Evolutionary conservation across 30 jellyfish, hydroid and myxozoan species (phyloP).

Genomic region (Pelagia noctiluca): DNA sequence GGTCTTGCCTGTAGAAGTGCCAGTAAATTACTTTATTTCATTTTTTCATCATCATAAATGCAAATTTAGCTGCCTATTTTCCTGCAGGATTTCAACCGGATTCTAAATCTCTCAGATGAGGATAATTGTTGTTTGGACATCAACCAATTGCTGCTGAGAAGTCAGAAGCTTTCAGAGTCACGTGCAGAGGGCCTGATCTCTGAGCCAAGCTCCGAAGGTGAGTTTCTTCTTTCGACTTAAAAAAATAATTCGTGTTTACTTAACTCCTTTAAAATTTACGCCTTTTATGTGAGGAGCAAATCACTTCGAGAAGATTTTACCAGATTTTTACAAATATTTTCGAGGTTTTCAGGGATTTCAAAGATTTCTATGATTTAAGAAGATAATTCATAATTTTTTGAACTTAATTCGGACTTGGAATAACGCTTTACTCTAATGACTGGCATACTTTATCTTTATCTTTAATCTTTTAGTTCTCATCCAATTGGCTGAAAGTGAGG

Average conservation of each 20-base stretch:
- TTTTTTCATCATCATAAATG: no score
- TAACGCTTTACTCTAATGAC: not conserved
- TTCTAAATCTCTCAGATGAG: constrained; percentile 19
- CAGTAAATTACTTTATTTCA: no score
- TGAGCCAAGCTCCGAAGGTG: constrained; percentile 79
- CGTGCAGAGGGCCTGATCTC: constrained; percentile 76
- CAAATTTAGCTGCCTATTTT: not conserved
- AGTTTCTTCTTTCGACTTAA: no score
- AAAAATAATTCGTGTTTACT: no score
- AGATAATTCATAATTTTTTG: no score
- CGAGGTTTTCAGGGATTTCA: no score
- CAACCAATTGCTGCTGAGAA: constrained; percentile 58
- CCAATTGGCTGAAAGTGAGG: constrained; percentile 69
- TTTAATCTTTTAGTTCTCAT: constrained; percentile 39
- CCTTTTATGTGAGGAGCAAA: no score
- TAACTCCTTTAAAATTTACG: no score
- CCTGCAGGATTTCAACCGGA: constrained; percentile 14
- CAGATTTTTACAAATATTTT: no score
- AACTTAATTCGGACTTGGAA: not conserved
- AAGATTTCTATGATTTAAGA: no score
- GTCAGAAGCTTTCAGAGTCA: constrained; percentile 81
- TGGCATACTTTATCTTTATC: not conserved
- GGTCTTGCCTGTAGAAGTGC: no score
- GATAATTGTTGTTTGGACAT: constrained; percentile 11
- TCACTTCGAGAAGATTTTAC: no score